Evolutionary conservation across 2,797 vertebrate genomes (phyloP).

Genomic region (Tokudaia muenninki): DNA sequence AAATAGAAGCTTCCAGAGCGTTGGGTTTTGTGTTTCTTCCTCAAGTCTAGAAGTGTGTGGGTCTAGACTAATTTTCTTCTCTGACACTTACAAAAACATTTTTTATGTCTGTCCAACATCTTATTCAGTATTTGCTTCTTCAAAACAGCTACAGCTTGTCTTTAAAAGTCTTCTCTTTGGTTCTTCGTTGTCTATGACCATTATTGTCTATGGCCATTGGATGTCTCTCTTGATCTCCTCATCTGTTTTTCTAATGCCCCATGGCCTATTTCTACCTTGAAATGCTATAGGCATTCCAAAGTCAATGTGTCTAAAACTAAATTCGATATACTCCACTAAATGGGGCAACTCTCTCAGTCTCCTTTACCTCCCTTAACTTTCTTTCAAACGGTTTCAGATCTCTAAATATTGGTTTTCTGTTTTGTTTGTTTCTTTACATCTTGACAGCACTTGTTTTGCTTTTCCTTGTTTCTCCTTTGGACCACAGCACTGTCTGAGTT

Average conservation of each 20-base stretch:
- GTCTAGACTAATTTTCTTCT: neutral
- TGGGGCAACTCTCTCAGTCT: slow-evolving; percentile 7
- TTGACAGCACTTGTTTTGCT: neutral
- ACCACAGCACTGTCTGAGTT: neutral
- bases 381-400: neutral
- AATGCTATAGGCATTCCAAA: slow-evolving; percentile 26
- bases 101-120: slow-evolving; percentile 10
- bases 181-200: no score
- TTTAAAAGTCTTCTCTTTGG: slow-evolving; percentile 19
- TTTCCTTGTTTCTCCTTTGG: slow-evolving; percentile 16
- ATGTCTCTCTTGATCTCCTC: neutral
- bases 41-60: neutral
- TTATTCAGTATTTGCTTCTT: slow-evolving; percentile 8
- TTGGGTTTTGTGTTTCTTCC: neutral
- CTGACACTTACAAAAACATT: neutral
- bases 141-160: slow-evolving; percentile 11
- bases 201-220: neutral
- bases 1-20: neutral
- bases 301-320: neutral
- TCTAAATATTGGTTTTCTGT: neutral
- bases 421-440: neutral
- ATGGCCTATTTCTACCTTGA: neutral
- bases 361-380: neutral
- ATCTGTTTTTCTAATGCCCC: neutral
- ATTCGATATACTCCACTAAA: slow-evolving; percentile 17